Percentiles rank a stretch among this genome's conserved stretches.
phyloP scores from a whole-genome alignment of 2,888 invertebrate genomes.

The Epinotia ramella region DNA sequence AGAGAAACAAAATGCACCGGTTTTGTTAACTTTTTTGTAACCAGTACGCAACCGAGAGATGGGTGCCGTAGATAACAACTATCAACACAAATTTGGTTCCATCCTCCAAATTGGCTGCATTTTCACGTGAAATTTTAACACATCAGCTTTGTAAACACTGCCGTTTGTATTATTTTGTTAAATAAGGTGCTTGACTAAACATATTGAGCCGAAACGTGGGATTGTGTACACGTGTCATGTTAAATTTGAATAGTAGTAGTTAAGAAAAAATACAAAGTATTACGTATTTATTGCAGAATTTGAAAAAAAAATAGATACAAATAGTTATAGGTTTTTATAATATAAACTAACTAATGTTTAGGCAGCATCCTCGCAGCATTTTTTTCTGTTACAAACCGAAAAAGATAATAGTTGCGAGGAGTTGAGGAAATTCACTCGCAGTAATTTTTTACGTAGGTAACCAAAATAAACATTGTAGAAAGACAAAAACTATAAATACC shows the following conservation, averaged over 20 bases:
- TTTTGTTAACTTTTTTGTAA: slow-evolving; percentile 58
- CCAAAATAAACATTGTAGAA: slow-evolving; percentile 51
- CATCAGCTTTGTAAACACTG: slow-evolving; percentile 66
- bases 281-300: neutral
- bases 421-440: neutral
- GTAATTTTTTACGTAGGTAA: slow-evolving; percentile 11
- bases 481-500: slow-evolving; percentile 67
- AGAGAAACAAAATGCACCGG: neutral
- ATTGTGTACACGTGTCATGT: neutral
- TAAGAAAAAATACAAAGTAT: neutral
- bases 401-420: too few species aligned
- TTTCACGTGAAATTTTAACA: slow-evolving; percentile 78
- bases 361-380: neutral
- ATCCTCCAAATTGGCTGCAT: slow-evolving; percentile 81
- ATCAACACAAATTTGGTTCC: slow-evolving; percentile 80
- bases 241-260: neutral
- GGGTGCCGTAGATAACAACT: slow-evolving; percentile 76
- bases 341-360: neutral
- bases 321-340: too few species aligned
- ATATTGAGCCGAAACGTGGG: neutral
- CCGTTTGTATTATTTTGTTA: slow-evolving; percentile 55
- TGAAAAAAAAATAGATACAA: neutral
- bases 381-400: neutral
- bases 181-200: slow-evolving; percentile 36
- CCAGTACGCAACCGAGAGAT: slow-evolving; percentile 69